Conservation (phyloP, 2,888 invertebrate species). For the Teleiodes luculella region DNA sequence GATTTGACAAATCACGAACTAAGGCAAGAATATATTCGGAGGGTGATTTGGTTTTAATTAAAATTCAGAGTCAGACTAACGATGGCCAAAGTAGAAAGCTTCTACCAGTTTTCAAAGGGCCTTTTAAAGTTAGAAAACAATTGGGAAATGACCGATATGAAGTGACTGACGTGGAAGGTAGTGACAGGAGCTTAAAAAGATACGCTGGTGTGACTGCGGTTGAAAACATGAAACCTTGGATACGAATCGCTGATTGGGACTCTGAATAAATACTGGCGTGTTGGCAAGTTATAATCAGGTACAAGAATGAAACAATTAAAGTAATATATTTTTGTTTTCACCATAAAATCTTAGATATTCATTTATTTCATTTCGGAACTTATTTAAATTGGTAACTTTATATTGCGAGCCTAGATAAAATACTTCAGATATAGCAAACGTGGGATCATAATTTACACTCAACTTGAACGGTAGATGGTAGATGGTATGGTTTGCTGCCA, state of each 20-base stretch:
- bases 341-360: too few species aligned
- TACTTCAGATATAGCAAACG: neutral
- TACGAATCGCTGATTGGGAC: constrained; percentile 6
- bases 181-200: constrained; percentile 16
- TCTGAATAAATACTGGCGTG: neutral
- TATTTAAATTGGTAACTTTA: too few species aligned
- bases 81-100: neutral
- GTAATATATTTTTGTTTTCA: too few species aligned
- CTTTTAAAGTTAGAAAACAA: neutral
- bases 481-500: neutral
- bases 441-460: neutral
- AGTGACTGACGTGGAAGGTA: constrained; percentile 22
- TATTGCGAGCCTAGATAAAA: neutral
- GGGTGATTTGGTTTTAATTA: neutral
- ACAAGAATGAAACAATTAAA: too few species aligned
- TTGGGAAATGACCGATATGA: constrained; percentile 17
- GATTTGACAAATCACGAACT: neutral
- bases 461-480: neutral
- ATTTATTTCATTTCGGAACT: too few species aligned
- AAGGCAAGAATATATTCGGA: neutral
- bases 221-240: constrained; percentile 18
- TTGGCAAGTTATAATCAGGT: neutral
- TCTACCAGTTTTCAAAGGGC: neutral
- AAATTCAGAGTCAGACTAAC: constrained; percentile 2
- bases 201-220: constrained; percentile 12